Evolutionary conservation across 2,888 invertebrate species (phyloP), one percentile per base, ranked within the genome.

Genomic region (Callinectes sapidus): DNA sequence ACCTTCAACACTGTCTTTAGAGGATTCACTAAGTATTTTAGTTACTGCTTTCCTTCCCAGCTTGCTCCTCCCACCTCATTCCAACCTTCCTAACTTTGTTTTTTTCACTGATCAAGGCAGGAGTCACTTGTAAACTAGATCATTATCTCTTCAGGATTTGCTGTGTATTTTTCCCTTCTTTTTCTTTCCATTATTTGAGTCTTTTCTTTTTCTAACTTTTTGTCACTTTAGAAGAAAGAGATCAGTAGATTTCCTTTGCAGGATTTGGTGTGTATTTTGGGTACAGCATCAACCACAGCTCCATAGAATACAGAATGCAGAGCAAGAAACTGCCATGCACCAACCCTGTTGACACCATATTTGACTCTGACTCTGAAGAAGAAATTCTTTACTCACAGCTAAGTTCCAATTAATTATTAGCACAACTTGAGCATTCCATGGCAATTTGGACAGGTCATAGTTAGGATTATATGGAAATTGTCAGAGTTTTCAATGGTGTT

Each of bases 301-400:
- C 66, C 39, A 87, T 39, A 18, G 91, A 91, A 77, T 91, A 91
- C 87, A n/a, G 77, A 35, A 91, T 77, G 91, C 91, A 54, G n/a
- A 77, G 91, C 28, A 55, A 66, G 42, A 71, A 16, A 32, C 91
- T 87, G 23, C 91, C 91, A 3, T 42, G 32, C n/a, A 3, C 61
- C 28, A 66, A 28, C 13, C 39, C 28, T 18, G 28, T 91, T 48
- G 91, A 42, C 23, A 87, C 91, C 54, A 71, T 91, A 39, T 91
- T 91, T 48, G 91, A 91, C 87, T 91, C 91, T 8, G 91, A 91
- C 42, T 91, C 91, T 55, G 91, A 91, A 42, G 91, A 91, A 35
- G 91, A 91, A 77, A 87, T 91, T 32, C 18, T 81, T 6, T 91
- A 91, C 71, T 91, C 71, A 8, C 91, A 87, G 32, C 71, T 77